phyloP scores from a whole-genome alignment of 2,797 vertebrate genomes.

The Ciconia nigra region DNA sequence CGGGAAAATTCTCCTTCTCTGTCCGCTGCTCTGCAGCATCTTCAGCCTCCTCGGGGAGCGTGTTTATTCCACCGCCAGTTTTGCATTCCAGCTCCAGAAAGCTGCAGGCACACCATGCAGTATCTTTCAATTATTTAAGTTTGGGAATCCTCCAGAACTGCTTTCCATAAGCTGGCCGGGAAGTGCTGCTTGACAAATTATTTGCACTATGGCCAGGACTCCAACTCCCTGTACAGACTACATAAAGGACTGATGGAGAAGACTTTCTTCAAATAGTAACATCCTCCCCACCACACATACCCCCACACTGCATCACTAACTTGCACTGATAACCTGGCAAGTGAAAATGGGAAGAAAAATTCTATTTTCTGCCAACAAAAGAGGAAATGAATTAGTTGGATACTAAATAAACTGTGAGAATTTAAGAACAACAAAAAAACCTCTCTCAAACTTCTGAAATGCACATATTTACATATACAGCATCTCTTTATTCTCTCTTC shows the following conservation, averaged over 20 bases:
- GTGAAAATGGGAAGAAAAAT: background rate
- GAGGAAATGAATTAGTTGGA: background rate
- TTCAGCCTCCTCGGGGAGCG: background rate
- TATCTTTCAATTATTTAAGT: background rate
- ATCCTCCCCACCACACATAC: background rate
- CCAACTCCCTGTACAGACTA: background rate
- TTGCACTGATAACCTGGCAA: background rate
- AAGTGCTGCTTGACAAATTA: slow-evolving; percentile 9
- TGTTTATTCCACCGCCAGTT: slow-evolving; percentile 2
- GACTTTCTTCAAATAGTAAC: background rate
- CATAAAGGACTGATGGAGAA: background rate
- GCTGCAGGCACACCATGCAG: background rate
- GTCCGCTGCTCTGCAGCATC: background rate
- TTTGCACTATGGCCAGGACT: background rate
- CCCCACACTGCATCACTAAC: background rate
- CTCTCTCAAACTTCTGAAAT: background rate
- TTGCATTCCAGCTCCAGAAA: slow-evolving; percentile 7
- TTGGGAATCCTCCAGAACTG: slow-evolving; percentile 9
- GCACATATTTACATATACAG: background rate
- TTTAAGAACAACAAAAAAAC: background rate
- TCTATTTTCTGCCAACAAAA: background rate
- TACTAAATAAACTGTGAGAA: background rate
- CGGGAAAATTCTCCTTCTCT: background rate
- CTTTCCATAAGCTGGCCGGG: slow-evolving; percentile 6
- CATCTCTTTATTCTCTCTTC: background rate